Evolutionary conservation across 2,888 invertebrate genomes (phyloP).

Genomic region (Hetaerina titia): DNA sequence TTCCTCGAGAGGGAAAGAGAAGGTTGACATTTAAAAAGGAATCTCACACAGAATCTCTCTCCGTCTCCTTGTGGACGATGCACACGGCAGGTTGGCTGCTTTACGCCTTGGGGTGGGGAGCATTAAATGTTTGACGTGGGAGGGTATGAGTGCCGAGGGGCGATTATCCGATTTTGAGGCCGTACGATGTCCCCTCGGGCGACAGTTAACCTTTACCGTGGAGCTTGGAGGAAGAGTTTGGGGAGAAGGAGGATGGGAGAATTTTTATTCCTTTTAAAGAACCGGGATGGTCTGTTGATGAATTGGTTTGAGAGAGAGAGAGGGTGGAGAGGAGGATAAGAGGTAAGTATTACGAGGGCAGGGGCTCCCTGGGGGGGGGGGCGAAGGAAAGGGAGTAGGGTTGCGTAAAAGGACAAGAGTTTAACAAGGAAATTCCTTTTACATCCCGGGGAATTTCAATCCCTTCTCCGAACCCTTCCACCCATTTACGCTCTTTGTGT

Average conservation of each 20-base stretch:
- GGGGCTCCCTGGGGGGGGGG: background rate
- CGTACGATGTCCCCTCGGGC: background rate
- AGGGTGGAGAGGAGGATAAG: background rate
- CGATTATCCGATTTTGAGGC: slow-evolving; percentile 61
- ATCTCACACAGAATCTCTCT: background rate
- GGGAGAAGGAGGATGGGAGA: background rate
- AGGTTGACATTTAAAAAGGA: too few relatives aligned
- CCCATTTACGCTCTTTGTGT: background rate
- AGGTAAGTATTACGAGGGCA: background rate
- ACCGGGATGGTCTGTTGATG: background rate
- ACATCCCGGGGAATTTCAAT: too few relatives aligned
- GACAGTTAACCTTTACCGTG: slow-evolving; percentile 63
- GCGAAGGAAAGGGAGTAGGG: background rate
- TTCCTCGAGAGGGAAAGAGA: too few relatives aligned
- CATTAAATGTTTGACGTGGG: background rate
- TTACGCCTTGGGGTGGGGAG: background rate
- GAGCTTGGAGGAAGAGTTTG: background rate
- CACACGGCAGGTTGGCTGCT: background rate
- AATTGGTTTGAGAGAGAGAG: background rate
- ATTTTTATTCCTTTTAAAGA: background rate
- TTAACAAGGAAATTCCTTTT: too few relatives aligned
- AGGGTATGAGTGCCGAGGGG: slow-evolving; percentile 24
- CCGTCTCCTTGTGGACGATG: background rate
- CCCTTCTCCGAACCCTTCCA: too few relatives aligned
- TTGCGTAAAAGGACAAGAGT: too few relatives aligned